Conservation (phyloP, 1,140 invertebrate species). For the Pemphigus obesinymphae region DNA sequence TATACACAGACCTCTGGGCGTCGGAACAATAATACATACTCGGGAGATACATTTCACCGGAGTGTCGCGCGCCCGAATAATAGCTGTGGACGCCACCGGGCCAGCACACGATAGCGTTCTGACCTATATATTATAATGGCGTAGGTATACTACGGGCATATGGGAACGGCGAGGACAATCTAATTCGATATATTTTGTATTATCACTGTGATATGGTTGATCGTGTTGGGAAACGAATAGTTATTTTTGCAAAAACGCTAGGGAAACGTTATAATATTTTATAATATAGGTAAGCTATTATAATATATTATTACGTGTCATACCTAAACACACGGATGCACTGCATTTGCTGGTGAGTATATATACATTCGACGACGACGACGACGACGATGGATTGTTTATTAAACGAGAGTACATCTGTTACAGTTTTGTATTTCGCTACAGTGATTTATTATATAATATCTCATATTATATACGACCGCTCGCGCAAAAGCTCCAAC, state of each 20-base stretch:
- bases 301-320: too few species aligned
- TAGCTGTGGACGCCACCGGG: not conserved
- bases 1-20: not conserved
- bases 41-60: not conserved
- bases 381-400: conserved; percentile 15
- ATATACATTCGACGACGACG: not conserved
- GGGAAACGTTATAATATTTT: too few species aligned
- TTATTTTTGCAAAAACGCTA: too few species aligned
- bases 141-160: too few species aligned
- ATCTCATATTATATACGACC: not conserved
- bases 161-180: too few species aligned
- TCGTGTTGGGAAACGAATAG: too few species aligned
- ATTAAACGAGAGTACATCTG: conserved; percentile 39
- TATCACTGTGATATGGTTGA: too few species aligned
- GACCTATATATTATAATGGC: not conserved
- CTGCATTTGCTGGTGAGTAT: too few species aligned
- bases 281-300: too few species aligned
- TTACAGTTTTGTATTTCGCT: conserved; percentile 40
- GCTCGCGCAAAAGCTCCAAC: conserved; percentile 9
- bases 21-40: not conserved
- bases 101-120: not conserved
- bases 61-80: not conserved
- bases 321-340: too few species aligned
- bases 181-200: too few species aligned
- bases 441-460: conserved; percentile 34